Conservation (phyloP, 2,797 vertebrate species). For the Silurus aristotelis region DNA sequence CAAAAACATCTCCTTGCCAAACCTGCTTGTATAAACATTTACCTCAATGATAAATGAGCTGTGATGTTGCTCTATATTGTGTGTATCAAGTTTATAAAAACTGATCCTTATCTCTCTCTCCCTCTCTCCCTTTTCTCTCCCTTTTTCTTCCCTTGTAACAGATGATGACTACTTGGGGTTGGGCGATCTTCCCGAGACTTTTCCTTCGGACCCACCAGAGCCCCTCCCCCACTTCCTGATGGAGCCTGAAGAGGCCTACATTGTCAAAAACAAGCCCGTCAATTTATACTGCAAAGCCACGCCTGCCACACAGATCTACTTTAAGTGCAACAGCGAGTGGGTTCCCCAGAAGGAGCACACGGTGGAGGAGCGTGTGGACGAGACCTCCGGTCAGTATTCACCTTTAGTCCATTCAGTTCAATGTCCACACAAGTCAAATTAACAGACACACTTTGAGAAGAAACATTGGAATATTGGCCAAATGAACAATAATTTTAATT, state of each 20-base stretch:
- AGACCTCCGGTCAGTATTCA: conserved; percentile 88
- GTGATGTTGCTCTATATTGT: conserved; percentile 33
- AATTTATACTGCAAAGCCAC: conserved; percentile 96
- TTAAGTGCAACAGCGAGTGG: conserved; percentile 99
- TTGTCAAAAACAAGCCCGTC: conserved; percentile 97
- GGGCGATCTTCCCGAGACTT: conserved; percentile 93
- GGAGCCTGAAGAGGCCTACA: conserved; percentile 96
- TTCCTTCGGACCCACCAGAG: conserved; percentile 95
- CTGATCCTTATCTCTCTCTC: conserved; percentile 46
- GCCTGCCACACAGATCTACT: conserved; percentile 97
- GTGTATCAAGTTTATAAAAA: conserved; percentile 36
- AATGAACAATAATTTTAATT: conserved; percentile 53
- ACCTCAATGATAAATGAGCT: conserved; percentile 40
- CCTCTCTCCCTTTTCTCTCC: conserved; percentile 26
- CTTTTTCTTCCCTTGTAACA: conserved; percentile 62
- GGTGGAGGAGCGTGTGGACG: conserved; percentile 92
- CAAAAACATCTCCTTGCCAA: conserved; percentile 62
- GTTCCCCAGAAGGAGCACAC: conserved; percentile 98
- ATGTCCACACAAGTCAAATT: too few species aligned
- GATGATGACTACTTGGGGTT: conserved; percentile 96
- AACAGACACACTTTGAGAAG: neutral
- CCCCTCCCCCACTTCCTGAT: conserved; percentile 93
- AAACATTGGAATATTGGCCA: conserved; percentile 40
- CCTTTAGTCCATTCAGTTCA: neutral
- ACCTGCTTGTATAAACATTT: conserved; percentile 77